Evolutionary conservation across 2,797 vertebrate species (phyloP).

Genomic region (Otolemur crassicaudatus): DNA sequence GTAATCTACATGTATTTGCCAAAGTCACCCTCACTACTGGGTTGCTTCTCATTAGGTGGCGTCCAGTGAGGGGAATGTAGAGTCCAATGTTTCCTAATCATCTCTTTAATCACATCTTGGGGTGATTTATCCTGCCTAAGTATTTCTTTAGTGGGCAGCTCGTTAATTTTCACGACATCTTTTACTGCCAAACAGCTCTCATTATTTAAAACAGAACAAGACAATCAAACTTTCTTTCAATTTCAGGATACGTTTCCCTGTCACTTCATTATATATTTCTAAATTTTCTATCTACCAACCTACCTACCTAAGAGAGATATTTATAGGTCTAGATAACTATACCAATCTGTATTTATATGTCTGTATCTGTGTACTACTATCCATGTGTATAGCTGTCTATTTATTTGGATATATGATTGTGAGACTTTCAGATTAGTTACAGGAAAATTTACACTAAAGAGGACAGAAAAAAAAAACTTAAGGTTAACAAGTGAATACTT

Average conservation of each 20-base stretch:
- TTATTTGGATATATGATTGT: neutral
- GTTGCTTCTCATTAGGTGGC: neutral
- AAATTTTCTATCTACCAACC: neutral
- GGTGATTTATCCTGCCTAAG: neutral
- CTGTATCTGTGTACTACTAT: neutral
- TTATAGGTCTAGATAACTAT: neutral
- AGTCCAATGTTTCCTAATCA: neutral
- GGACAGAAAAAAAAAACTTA: neutral
- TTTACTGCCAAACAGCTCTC: neutral
- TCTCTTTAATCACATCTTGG: neutral
- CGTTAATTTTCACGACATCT: slow-evolving; percentile 41
- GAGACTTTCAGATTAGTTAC: neutral
- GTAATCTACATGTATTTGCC: neutral
- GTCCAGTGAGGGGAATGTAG: neutral
- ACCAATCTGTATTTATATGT: neutral
- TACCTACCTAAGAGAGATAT: neutral
- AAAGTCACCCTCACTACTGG: neutral
- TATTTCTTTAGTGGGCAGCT: neutral
- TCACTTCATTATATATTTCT: neutral
- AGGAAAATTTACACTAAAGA: neutral
- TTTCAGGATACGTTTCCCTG: neutral
- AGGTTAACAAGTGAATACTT: neutral
- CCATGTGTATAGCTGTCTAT: neutral
- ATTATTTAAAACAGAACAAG: neutral
- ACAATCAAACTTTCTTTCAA: neutral